These are phyloP conservation scores for Seira musarum DNA, from an alignment of 2,888 invertebrate species.

Conservation along the genomic window DNA sequence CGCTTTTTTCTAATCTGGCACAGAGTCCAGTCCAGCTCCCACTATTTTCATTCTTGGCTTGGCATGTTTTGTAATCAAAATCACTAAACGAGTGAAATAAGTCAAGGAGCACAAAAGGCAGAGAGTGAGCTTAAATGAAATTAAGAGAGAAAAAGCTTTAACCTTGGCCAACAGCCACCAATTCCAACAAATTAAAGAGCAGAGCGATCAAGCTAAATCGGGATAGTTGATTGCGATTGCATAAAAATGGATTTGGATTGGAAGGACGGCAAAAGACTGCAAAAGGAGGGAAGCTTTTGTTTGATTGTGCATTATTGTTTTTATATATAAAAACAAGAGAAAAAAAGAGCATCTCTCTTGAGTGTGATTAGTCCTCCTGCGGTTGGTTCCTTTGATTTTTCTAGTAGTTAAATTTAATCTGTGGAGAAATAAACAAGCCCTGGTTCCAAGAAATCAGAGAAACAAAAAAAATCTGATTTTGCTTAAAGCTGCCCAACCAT, in stretches of 20 bases:
- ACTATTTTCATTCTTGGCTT: too few relatives aligned
- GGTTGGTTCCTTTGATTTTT: slow-evolving; percentile 59
- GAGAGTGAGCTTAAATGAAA: not conserved
- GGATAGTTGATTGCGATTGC: slow-evolving; percentile 33
- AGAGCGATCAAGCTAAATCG: slow-evolving; percentile 11
- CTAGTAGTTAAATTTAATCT: slow-evolving; percentile 69
- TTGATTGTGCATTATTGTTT: slow-evolving; percentile 68
- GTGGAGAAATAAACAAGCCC: slow-evolving; percentile 39
- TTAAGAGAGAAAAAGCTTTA: slow-evolving; percentile 17
- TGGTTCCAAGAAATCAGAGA: slow-evolving; percentile 11
- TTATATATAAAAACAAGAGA: not conserved
- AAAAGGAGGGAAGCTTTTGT: slow-evolving; percentile 42
- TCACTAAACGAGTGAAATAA: slow-evolving; percentile 33
- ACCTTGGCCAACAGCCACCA: slow-evolving; percentile 13
- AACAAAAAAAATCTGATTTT: not conserved
- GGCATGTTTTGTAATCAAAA: slow-evolving; percentile 13
- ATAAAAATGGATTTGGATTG: slow-evolving; percentile 28
- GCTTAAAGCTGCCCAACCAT: too few relatives aligned
- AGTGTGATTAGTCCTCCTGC: slow-evolving; percentile 68
- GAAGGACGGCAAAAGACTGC: too few relatives aligned
- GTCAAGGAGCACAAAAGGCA: slow-evolving; percentile 32
- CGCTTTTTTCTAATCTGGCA: slow-evolving; percentile 36
- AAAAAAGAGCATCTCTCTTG: slow-evolving; percentile 57
- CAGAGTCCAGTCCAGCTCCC: not conserved
- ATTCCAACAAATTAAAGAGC: not conserved